These are phyloP conservation scores for Argentina silus DNA, from an alignment of 2,797 vertebrate genomes.

Conservation along the genomic window DNA sequence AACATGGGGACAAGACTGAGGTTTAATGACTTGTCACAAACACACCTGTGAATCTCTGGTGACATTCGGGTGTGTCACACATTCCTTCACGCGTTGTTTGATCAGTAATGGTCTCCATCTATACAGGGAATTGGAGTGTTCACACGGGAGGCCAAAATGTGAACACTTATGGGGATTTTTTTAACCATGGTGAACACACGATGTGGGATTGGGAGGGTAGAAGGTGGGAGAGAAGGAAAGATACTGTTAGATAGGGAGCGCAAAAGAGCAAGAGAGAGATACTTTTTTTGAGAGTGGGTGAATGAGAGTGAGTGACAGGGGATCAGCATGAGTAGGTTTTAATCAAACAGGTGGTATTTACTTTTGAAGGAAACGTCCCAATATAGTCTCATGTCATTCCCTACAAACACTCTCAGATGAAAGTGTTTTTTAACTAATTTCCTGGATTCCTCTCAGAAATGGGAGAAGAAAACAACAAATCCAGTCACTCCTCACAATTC, in stretches of 20 bases:
- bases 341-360: too few relatives aligned
- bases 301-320: too few relatives aligned
- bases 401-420: too few relatives aligned
- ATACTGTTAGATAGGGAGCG: too few relatives aligned
- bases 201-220: too few relatives aligned
- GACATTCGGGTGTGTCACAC: background rate
- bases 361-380: too few relatives aligned
- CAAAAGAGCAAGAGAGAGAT: too few relatives aligned
- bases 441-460: conserved; percentile 19
- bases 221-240: too few relatives aligned
- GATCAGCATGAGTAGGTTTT: too few relatives aligned
- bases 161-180: background rate
- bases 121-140: background rate
- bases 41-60: conserved; percentile 6
- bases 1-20: background rate
- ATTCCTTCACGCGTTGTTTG: background rate
- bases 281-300: too few relatives aligned
- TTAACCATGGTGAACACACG: background rate
- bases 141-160: background rate
- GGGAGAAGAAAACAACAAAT: background rate
- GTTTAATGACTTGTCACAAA: conserved; percentile 14
- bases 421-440: background rate
- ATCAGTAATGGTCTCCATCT: background rate
- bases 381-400: too few relatives aligned
- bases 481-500: conserved; percentile 2